phyloP scores from a whole-genome alignment of 2,113 vertebrate species.

The Bambusicola thoracicus region DNA sequence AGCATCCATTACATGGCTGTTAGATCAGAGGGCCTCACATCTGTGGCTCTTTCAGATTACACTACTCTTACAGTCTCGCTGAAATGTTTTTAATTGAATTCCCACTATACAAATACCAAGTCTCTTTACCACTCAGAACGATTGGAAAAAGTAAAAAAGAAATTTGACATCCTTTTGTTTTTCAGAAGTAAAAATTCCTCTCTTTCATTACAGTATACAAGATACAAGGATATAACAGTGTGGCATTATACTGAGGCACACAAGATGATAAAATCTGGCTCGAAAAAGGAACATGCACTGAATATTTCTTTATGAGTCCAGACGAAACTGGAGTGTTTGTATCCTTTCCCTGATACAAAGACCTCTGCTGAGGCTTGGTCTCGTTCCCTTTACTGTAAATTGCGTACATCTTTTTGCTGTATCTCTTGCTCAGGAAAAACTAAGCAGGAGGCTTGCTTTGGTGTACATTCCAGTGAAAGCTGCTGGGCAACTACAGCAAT shows the following conservation, averaged over 20 bases:
- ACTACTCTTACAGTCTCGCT: not conserved
- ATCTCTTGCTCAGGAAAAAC: not conserved
- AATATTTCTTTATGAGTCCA: not conserved
- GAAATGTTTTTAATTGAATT: not conserved
- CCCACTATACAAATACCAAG: not conserved
- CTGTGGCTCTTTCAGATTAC: slow-evolving; percentile 16
- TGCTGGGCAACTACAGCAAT: not conserved
- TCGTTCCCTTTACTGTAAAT: not conserved
- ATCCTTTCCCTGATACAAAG: not conserved
- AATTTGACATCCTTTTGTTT: not conserved
- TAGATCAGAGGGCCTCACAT: not conserved
- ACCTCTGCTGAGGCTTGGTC: not conserved
- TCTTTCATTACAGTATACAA: not conserved
- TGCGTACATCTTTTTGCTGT: not conserved
- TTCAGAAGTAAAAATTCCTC: not conserved
- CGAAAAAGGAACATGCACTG: not conserved
- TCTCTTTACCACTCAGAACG: not conserved
- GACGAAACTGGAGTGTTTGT: not conserved
- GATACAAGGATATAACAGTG: not conserved
- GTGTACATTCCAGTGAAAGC: not conserved
- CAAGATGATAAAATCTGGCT: not conserved
- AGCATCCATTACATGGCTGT: not conserved
- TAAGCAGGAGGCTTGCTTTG: not conserved
- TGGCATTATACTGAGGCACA: not conserved
- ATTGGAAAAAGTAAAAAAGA: not conserved